A percentile compares a stretch with the other conserved stretches of the same genome.
Conservation (phyloP, 2,797 vertebrate genomes). For the Coluber constrictor region DNA sequence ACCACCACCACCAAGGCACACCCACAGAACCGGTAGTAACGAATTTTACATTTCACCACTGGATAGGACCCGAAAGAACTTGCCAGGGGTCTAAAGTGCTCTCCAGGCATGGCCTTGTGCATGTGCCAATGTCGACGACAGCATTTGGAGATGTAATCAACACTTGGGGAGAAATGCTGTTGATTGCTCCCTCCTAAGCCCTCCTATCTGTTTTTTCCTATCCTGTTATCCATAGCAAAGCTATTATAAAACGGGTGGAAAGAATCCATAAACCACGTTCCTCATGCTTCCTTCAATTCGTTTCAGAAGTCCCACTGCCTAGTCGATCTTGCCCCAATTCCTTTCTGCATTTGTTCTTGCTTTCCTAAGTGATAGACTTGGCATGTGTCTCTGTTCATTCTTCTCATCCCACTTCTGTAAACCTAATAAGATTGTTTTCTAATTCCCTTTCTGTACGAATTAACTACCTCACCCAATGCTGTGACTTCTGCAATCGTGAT, state of each 20-base stretch:
- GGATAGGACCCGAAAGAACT: too few species aligned
- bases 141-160: neutral
- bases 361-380: neutral
- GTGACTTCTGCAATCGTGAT: neutral
- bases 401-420: neutral
- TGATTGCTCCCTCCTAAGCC: neutral
- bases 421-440: neutral
- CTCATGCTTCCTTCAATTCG: neutral
- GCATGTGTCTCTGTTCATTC: neutral
- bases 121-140: neutral
- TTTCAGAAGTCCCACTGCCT: neutral
- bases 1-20: too few species aligned
- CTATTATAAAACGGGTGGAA: neutral
- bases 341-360: neutral
- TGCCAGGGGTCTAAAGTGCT: neutral
- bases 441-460: neutral
- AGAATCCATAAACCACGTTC: neutral
- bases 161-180: neutral
- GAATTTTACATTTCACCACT: too few species aligned
- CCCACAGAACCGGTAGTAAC: too few species aligned
- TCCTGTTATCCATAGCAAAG: neutral
- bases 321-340: neutral
- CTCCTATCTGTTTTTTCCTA: neutral
- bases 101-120: neutral
- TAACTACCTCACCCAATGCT: neutral